Evolutionary conservation across 2,888 invertebrate species (phyloP).

Genomic region (Cybosia mesomella): DNA sequence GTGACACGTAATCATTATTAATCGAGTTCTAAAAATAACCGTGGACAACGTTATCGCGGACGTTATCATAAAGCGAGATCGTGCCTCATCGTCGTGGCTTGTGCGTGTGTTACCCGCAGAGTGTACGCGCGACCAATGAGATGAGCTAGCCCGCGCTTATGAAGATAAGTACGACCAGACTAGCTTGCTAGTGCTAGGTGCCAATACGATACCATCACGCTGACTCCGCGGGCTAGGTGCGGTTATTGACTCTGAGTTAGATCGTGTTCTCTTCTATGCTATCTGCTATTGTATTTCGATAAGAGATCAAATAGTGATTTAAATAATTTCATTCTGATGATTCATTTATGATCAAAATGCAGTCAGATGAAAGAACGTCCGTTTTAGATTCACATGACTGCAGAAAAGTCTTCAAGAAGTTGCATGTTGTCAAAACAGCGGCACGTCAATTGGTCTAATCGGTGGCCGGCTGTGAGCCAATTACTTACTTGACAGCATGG

Average conservation of each 20-base stretch:
- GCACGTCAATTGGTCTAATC: conserved; percentile 84
- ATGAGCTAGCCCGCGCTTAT: conserved; percentile 41
- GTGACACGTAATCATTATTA: conserved; percentile 69
- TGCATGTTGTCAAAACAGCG: conserved; percentile 84
- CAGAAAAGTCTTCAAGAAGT: conserved; percentile 47
- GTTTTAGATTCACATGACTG: conserved; percentile 11
- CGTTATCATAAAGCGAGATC: conserved; percentile 84
- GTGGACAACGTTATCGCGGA: conserved; percentile 78
- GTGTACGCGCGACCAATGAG: conserved; percentile 45
- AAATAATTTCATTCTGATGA: neutral
- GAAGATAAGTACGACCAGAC: conserved; percentile 25
- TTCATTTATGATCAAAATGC: neutral
- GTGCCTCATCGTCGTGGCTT: conserved; percentile 51
- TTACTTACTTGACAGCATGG: conserved; percentile 85
- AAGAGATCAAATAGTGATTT: neutral
- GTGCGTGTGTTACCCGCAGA: conserved; percentile 44
- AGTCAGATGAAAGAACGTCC: neutral
- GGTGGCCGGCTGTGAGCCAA: conserved; percentile 83
- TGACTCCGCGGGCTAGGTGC: conserved; percentile 46
- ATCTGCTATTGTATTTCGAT: conserved; percentile 16
- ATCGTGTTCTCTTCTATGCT: conserved; percentile 34
- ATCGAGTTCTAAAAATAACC: conserved; percentile 81
- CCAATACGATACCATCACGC: conserved; percentile 28
- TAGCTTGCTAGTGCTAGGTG: conserved; percentile 37
- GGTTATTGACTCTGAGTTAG: conserved; percentile 58